phyloP scores from a whole-genome alignment of 2,797 vertebrate genomes.

The Neomorphus geoffroyi region DNA sequence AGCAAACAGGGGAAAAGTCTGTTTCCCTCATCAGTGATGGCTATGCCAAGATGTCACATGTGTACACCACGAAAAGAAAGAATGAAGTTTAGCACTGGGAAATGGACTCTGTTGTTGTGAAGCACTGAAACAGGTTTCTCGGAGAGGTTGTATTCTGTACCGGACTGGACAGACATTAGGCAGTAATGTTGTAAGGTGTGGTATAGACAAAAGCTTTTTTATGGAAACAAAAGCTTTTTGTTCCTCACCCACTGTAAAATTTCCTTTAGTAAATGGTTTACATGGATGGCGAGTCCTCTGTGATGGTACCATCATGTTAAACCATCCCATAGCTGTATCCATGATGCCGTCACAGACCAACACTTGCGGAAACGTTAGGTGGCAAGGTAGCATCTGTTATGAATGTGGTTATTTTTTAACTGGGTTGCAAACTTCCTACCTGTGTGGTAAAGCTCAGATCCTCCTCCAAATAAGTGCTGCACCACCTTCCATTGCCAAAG shows the following conservation, averaged over 20 bases:
- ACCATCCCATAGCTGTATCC: rapidly evolving
- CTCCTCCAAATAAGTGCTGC: not conserved
- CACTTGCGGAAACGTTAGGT: not conserved
- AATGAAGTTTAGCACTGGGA: not conserved
- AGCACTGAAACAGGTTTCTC: not conserved
- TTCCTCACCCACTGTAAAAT: not conserved
- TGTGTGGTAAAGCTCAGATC: not conserved
- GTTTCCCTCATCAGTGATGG: not conserved
- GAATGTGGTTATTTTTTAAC: not conserved
- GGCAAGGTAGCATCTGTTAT: not conserved
- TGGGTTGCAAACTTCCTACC: not conserved
- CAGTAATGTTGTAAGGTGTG: not conserved
- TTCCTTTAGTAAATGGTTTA: not conserved
- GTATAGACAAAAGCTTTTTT: not conserved
- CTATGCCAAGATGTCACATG: not conserved
- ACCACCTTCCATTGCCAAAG: not conserved
- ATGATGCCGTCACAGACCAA: not conserved
- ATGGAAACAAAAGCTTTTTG: not conserved
- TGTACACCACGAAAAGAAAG: not conserved
- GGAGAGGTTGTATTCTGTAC: not conserved
- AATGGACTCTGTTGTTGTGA: not conserved
- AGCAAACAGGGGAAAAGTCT: not conserved
- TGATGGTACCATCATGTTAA: not conserved
- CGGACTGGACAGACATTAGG: not conserved
- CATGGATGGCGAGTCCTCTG: rapidly evolving